Evolutionary conservation across 2,888 invertebrate species (phyloP), one percentile per base, ranked within the genome.

Genomic region (Stegana nigrithorax): DNA sequence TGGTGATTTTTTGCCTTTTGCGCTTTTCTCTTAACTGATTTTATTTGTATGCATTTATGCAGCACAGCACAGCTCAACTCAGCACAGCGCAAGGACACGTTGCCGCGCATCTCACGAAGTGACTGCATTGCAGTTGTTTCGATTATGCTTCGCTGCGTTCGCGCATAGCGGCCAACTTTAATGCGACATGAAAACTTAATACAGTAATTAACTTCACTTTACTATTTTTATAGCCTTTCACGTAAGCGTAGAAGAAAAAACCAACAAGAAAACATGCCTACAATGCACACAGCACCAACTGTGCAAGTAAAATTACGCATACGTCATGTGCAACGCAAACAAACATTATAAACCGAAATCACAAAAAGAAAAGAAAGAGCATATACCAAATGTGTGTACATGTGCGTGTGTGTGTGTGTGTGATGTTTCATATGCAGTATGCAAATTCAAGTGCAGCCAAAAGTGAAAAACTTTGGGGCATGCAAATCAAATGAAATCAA

Each of bases 101-200:
- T 36, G 21, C 25, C 60, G 75, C 77, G 72, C 69, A 63, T 65
- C 71, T 73, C 78, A 77, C 75, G 73, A 78, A 75, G 71, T 75
- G 62, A 65, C 75, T 67, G 75, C 75, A 75, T 72, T 75, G 75
- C 75, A 75, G 75, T 72, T 75, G 71, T 75, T 78, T 77, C 66
- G 32, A 50, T 36, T 32, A 21, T 71, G 65, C 53, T 67, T 62
- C 55, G 25, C 53, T 59, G 57, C 60, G 60, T 51, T 56, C 45
- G n/a, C n/a, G n/a, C n/a, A n/a, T n/a, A n/a, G n/a, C n/a, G n/a
- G n/a, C 59, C 64, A 50, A 51, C 50, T 66, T 69, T 66, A 60
- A 70, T 70, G 68, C 68, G 63, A 66, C 75, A 75, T 75, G 71
- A 78, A 75, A 78, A 73, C 73, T 75, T 78, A 75, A 75, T 78